Base-by-base conservation (phyloP, 2,113 vertebrate genomes). In the Brachirus orientalis region DNA sequence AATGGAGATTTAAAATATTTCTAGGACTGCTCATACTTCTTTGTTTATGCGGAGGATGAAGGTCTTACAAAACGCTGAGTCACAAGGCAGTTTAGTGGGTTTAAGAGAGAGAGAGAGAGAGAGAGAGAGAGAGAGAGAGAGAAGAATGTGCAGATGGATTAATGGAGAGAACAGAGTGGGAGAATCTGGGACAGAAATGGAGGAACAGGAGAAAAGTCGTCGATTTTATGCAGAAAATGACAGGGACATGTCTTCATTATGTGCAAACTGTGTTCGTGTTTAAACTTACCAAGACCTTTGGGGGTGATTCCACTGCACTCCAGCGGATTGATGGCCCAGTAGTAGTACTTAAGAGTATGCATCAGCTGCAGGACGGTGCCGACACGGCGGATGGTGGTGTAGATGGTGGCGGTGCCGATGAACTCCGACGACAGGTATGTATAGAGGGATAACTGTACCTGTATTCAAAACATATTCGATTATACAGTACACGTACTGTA, bases 291-390 rank as follows among this genome's bases (percentile, higher is more conserved):
- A 9, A 99, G 83, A 52, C 98, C 97, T 92, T 98, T 99, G 33
- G 98, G 97, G 54, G 90, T 87, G 70, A 99, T 99, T 28, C 96
- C 96, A 60, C 98, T 99, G 88, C 96, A 95, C 44, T 99, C 97
- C 63, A 94, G 89, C 28, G 97, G 97, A 86, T 98, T 98, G 79
- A 95, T 92, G 62, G 96, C 98, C 98, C 98, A 99, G 93, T 99
- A 99, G 94, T 99, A 99, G 85, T 99, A 99, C 88, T 99, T 99
- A 22, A 99, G 91, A 0, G 98, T 99, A 90, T 99, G 97, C 98
- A 99, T 99, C 62, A 99, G 90, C 90, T 99, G 98, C 84, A 99
- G 92, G 51, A 99, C 98, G 0, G 98, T 99, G 69, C 98, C 97
- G 8, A 99, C 97, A 35, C 98, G 93, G 20, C 98, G 95, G 69